phyloP scores from a whole-genome alignment of 2,888 invertebrate species.

The Phorcus lineatus region DNA sequence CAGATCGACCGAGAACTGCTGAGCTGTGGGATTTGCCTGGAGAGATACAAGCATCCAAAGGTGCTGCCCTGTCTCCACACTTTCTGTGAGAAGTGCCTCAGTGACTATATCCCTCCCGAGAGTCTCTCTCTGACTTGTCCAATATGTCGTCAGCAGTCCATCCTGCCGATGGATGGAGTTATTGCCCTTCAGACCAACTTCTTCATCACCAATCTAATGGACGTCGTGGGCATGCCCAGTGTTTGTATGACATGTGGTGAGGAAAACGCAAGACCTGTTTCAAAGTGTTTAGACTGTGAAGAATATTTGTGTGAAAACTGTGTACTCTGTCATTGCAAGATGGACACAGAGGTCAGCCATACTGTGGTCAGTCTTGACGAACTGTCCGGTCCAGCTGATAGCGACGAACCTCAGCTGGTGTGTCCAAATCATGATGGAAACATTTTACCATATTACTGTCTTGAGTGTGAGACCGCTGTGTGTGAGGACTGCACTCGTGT shows the following conservation, averaged over 20 bases:
- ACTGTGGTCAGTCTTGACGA: constrained; percentile 65
- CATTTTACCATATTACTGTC: constrained; percentile 76
- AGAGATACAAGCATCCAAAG: constrained; percentile 73
- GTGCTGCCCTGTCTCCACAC: constrained; percentile 78
- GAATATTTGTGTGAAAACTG: constrained; percentile 71
- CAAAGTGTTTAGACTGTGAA: constrained; percentile 72
- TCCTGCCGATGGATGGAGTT: constrained; percentile 77
- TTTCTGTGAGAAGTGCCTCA: constrained; percentile 77
- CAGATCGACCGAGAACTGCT: constrained; percentile 65
- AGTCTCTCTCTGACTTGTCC: constrained; percentile 77
- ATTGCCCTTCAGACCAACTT: constrained; percentile 76
- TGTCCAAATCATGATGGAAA: constrained; percentile 74
- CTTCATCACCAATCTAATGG: constrained; percentile 76
- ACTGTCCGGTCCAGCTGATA: constrained; percentile 58
- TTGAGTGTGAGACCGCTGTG: constrained; percentile 77
- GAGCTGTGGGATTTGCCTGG: constrained; percentile 74
- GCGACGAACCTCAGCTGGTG: constrained; percentile 60
- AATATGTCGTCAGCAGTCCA: constrained; percentile 77
- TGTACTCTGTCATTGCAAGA: constrained; percentile 58
- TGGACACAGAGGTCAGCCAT: constrained; percentile 53
- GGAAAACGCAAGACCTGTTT: constrained; percentile 58
- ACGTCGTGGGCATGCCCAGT: constrained; percentile 68
- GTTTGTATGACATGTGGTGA: constrained; percentile 63
- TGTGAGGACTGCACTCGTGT: constrained; percentile 77
- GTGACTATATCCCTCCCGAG: constrained; percentile 76